These are phyloP conservation scores for Galendromus occidentalis DNA, from an alignment of 1,140 invertebrate genomes.

Conservation along the genomic window DNA sequence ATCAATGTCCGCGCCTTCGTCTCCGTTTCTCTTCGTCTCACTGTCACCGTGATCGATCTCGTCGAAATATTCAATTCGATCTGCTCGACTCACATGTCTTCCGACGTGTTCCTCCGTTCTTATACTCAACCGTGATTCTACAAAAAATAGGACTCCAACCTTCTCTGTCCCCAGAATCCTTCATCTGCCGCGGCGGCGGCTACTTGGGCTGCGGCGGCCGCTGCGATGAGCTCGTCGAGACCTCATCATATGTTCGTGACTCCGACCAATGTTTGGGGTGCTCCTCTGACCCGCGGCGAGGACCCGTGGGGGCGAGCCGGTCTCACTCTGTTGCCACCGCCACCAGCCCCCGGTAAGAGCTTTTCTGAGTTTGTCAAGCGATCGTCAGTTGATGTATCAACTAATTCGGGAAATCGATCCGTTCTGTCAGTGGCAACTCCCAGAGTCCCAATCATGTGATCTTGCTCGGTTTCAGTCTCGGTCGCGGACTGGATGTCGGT, in stretches of 20 bases:
- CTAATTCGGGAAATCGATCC: neutral
- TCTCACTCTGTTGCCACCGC: neutral
- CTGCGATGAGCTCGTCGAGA: neutral
- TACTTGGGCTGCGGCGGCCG: constrained; percentile 1
- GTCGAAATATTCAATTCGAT: no score
- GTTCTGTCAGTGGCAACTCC: neutral
- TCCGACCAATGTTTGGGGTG: neutral
- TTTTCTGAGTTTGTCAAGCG: no score
- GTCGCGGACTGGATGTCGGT: constrained; percentile 8
- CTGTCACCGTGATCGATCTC: no score
- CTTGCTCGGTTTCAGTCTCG: neutral
- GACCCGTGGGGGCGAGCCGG: neutral
- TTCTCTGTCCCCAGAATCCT: constrained; percentile 5
- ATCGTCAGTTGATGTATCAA: neutral
- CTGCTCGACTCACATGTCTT: no score
- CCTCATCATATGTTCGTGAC: constrained; percentile 7
- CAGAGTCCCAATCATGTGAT: neutral
- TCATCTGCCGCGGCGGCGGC: constrained; percentile 1
- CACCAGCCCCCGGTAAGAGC: neutral
- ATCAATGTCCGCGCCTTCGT: no score
- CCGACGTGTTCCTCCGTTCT: no score
- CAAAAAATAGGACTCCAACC: neutral
- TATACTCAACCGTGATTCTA: no score
- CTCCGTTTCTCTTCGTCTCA: no score
- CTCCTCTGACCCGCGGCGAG: constrained; percentile 1